Evolutionary conservation across 2,113 vertebrate genomes (phyloP).

Genomic region (Gopherus flavomarginatus): DNA sequence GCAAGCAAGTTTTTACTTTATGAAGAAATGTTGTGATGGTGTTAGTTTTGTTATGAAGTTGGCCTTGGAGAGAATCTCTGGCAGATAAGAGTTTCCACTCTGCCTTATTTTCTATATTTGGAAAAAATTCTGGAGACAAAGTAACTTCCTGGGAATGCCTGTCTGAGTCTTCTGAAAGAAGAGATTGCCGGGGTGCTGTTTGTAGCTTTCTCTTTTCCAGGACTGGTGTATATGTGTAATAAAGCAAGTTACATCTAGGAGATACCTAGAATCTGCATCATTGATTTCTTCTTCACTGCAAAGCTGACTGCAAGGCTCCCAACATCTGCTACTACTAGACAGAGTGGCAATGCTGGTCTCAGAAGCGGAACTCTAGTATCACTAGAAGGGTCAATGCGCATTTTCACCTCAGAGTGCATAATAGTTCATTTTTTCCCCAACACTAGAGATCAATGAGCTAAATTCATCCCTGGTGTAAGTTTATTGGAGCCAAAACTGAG

Average conservation of each 20-base stretch:
- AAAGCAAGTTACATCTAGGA: neutral
- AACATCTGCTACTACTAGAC: neutral
- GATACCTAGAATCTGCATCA: neutral
- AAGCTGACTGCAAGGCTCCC: neutral
- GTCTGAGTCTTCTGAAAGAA: neutral
- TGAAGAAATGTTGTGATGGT: too few relatives aligned
- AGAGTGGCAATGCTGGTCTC: neutral
- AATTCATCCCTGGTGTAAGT: neutral
- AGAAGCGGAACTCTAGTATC: neutral
- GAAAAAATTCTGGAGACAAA: neutral
- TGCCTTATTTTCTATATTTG: neutral
- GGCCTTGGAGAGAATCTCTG: neutral
- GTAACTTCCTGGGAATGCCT: neutral
- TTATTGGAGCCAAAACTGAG: neutral
- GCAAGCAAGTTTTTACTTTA: neutral
- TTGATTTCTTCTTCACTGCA: neutral
- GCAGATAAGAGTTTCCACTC: neutral
- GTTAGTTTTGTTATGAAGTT: neutral
- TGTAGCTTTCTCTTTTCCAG: neutral
- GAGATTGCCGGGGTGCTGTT: neutral
- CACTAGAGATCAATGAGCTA: neutral
- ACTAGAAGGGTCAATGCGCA: neutral
- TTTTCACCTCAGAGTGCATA: neutral
- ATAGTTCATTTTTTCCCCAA: neutral
- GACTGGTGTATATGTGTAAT: neutral